A percentile compares a stretch with the other conserved stretches of the same genome.
Evolutionary conservation across 2,888 invertebrate genomes (phyloP).

Genomic region (Drosophila tripunctata): DNA sequence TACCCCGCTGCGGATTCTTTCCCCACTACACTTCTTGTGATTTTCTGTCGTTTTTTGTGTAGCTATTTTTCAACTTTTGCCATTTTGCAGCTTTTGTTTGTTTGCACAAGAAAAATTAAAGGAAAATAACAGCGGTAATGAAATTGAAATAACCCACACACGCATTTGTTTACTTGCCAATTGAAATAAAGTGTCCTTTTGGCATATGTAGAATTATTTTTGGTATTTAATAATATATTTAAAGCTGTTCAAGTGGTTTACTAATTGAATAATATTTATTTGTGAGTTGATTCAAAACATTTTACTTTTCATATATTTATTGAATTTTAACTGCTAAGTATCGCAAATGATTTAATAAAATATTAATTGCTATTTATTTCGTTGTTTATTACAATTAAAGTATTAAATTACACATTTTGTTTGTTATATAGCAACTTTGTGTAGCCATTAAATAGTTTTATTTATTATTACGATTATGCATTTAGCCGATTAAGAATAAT

Average conservation of each 20-base stretch:
- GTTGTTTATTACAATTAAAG: background rate
- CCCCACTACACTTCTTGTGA: background rate
- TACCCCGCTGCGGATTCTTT: slow-evolving; percentile 22
- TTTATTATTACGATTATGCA: background rate
- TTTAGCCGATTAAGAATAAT: background rate
- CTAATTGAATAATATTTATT: background rate
- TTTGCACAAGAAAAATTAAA: slow-evolving; percentile 64
- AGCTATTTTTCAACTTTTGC: slow-evolving; percentile 51
- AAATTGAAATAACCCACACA: slow-evolving; percentile 49
- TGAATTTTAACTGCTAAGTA: too few species aligned
- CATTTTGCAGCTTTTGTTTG: slow-evolving; percentile 50
- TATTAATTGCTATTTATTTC: background rate
- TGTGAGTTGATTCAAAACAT: background rate
- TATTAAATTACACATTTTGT: background rate
- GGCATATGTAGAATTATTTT: slow-evolving; percentile 21
- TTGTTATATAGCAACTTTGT: too few species aligned
- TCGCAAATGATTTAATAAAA: too few species aligned
- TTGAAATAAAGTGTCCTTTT: slow-evolving; percentile 22
- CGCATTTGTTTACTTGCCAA: slow-evolving; percentile 18
- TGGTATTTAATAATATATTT: background rate
- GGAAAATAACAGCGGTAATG: slow-evolving; percentile 62
- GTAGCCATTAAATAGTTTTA: background rate
- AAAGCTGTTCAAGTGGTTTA: background rate
- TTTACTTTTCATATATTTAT: background rate
- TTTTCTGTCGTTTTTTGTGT: slow-evolving; percentile 13